Evolutionary conservation across 1,140 invertebrate species (phyloP), one percentile per base, ranked within the genome.

Genomic region (Drosophila repleta): DNA sequence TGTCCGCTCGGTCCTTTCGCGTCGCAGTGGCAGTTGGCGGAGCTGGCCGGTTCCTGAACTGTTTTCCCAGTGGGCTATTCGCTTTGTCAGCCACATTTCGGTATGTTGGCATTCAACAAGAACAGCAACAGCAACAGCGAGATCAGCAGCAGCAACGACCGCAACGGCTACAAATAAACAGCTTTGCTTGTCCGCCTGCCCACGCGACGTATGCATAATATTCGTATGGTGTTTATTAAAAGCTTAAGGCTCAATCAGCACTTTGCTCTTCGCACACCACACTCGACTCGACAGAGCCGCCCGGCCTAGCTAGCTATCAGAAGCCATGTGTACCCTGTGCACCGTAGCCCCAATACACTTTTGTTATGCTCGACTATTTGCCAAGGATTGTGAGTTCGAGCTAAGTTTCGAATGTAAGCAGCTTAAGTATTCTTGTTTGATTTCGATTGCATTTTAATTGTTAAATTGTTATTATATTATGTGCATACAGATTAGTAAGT

Each of bases 171-270:
- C 43, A 32, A 51, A 51, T 65, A 43, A 70, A 57, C 32, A 64
- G 68, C 26, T 58, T 65, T 66, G 62, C 58, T 52, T 66, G 62
- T 58, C 11, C 35, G 24, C 15, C 39, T 11, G 46, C 21, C 24
- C 46, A 57, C 60, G 24, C 10, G 21, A 41, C 69, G 69, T 72
- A 72, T 67, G 56, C 63, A 37, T 51, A 53, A 72, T 56, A 56
- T 63, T 53, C 53, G 46, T 51, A 65, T 35, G 18, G 35, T 73
- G 70, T 67, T 73, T 67, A 73, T 67, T 67, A 73, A 73, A 61
- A 67, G 64, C 63, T 67, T 61, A 61, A 55, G 56, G 64, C 55
- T 66, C 62, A 66, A 66, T 66, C 69, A 72, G 39, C 60, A 64
- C 26, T 65, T 57, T 43, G 37, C 61, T 35, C 11, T 11, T 11